Percentiles rank a stretch among this genome's conserved stretches.
Evolutionary conservation across 2,888 invertebrate genomes (phyloP).

Genomic region (Cordilura impudica): DNA sequence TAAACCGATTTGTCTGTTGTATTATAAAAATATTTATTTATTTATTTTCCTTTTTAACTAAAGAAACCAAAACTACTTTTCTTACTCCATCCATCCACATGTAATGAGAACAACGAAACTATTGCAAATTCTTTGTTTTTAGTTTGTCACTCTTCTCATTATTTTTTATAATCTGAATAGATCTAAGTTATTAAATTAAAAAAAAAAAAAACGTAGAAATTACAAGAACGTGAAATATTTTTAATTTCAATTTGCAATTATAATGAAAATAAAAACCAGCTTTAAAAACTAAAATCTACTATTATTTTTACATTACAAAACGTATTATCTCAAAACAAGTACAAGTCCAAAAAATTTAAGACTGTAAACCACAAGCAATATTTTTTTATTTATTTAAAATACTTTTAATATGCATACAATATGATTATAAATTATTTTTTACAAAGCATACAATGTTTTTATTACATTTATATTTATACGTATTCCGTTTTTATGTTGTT

Average conservation of each 20-base stretch:
- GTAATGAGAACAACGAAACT: conserved; percentile 51
- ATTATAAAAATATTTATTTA: neutral
- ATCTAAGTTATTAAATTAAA: conserved; percentile 46
- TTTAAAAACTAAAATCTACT: conserved; percentile 21
- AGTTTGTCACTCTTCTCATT: conserved; percentile 10
- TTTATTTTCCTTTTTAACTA: neutral
- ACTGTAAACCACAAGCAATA: too few relatives aligned
- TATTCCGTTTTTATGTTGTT: too few relatives aligned
- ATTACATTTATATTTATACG: too few relatives aligned
- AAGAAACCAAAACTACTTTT: neutral
- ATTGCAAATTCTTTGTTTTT: conserved; percentile 17
- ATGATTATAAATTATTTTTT: too few relatives aligned
- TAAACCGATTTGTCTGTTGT: neutral
- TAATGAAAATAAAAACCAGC: conserved; percentile 45
- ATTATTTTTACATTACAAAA: too few relatives aligned
- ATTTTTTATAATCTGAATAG: conserved; percentile 31
- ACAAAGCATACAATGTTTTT: too few relatives aligned
- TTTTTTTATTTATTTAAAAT: too few relatives aligned
- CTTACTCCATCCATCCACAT: conserved; percentile 34
- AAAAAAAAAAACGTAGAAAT: conserved; percentile 28
- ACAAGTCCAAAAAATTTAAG: too few relatives aligned
- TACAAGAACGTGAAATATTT: conserved; percentile 11
- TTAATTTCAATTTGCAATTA: conserved; percentile 46
- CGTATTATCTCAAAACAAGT: too few relatives aligned
- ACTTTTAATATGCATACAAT: too few relatives aligned